phyloP scores from a whole-genome alignment of 2,797 vertebrate species.

The Sebastolobus alascanus region DNA sequence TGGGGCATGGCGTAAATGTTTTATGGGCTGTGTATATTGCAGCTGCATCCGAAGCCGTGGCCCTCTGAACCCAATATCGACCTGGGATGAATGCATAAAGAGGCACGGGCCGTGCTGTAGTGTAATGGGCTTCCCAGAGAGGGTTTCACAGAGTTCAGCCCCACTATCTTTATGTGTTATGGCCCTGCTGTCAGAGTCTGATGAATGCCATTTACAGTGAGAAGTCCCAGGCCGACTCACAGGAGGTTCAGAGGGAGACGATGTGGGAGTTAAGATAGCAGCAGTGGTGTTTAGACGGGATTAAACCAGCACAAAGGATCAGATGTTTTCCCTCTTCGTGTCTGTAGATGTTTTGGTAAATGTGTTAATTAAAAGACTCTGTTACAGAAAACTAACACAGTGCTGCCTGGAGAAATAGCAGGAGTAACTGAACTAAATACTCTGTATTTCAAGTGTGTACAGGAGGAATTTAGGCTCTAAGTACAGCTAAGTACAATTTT shows the following conservation, averaged over 20 bases:
- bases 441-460: neutral
- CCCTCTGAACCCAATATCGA: conserved; percentile 51
- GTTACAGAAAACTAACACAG: neutral
- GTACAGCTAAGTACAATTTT: too few relatives aligned
- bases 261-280: neutral
- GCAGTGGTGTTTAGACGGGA: neutral
- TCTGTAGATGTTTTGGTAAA: neutral
- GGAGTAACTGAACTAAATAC: neutral
- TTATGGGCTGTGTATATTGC: conserved; percentile 61
- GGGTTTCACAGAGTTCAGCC: conserved; percentile 37
- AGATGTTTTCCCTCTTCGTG: neutral
- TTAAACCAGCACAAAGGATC: neutral
- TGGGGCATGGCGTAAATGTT: conserved; percentile 41
- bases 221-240: conserved; percentile 10
- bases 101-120: conserved; percentile 19
- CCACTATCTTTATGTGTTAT: conserved; percentile 58
- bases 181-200: conserved; percentile 53
- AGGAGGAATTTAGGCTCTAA: too few relatives aligned
- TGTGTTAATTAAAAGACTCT: neutral
- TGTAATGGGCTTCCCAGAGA: conserved; percentile 50
- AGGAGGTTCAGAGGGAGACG: neutral
- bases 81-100: conserved; percentile 50
- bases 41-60: conserved; percentile 38
- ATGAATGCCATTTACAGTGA: conserved; percentile 40
- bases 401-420: neutral